Evolutionary conservation across 2,797 vertebrate genomes (phyloP), one percentile per base, ranked within the genome.

Genomic region (Alfaro cultratus): DNA sequence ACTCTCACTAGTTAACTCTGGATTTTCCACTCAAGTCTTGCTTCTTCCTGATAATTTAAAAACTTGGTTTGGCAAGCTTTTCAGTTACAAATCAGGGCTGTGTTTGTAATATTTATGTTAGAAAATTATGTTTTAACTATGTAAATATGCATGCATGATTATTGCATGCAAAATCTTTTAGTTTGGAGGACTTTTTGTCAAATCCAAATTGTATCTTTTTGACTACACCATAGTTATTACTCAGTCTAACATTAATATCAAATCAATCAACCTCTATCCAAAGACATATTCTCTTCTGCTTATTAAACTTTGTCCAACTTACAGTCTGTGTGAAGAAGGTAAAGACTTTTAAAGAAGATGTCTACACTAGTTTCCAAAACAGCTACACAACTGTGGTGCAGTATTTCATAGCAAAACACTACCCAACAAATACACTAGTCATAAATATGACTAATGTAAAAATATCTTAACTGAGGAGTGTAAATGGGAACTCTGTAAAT

Each of bases 1-100:
- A 78, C 82, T 84, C 85, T 82, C 85, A 75, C 75, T 68, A 77
- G 79, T 78, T 75, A 82, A 82, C 84, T 78, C 67, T 60, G 51
- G 53, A 82, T 83, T 85, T 86, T 86, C 77, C 47, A 16, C 74
- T 84, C 80, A 77, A 76, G 80, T 85, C 70, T 74, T 87, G 74
- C 86, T 87, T 81, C 87, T 93, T 94, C 89, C 89, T 92, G 88
- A 70, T 84, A 13, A 87, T 85, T 86, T 83, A 85, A 75, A 77
- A 57, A 83, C 47, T 85, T 80, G 34, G 53, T 84, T 78, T 83
- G 80, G 74, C 78, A 88, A 79, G n/a, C 13, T n/a, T 73, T n/a
- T 79, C 21, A 85, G 79, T 29, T 68, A 1, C 47, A 85, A 85
- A 53, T 78, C 74, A 5, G 46, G 29, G 3, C 11, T 53, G 12